These are phyloP conservation scores for Arenaria interpres DNA, from an alignment of 2,113 vertebrate genomes.

Conservation along the genomic window DNA sequence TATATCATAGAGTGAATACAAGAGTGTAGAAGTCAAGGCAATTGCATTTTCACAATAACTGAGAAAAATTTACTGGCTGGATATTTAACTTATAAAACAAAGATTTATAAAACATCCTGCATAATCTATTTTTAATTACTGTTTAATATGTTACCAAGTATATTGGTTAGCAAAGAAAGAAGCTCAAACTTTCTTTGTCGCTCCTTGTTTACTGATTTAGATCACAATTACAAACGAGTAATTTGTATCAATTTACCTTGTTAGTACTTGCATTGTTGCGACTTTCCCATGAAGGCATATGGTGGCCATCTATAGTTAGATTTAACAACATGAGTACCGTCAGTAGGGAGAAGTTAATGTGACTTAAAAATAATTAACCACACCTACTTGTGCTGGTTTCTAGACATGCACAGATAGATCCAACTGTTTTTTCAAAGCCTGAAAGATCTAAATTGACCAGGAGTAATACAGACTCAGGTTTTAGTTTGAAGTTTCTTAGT, in stretches of 20 bases:
- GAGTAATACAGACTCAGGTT: not conserved
- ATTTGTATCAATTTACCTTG: not conserved
- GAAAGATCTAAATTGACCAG: not conserved
- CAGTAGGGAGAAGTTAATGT: not conserved
- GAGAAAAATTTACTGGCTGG: not conserved
- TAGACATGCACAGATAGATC: not conserved
- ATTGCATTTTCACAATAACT: not conserved
- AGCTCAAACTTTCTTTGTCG: not conserved
- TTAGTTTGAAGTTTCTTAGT: not conserved
- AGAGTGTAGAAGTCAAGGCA: not conserved
- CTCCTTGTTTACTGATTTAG: not conserved
- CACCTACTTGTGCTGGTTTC: not conserved
- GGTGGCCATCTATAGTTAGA: not conserved
- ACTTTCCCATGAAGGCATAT: not conserved
- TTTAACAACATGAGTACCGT: not conserved
- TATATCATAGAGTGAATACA: not conserved
- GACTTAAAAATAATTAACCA: not conserved
- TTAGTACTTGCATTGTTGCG: not conserved
- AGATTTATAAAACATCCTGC: not conserved
- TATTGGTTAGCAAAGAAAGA: not conserved
- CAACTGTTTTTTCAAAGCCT: not conserved
- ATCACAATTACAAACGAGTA: not conserved
- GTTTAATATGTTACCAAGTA: not conserved
- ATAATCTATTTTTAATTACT: not conserved
- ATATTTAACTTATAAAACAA: not conserved